Conservation (phyloP, 2,797 vertebrate genomes). For the Cynopterus sphinx region DNA sequence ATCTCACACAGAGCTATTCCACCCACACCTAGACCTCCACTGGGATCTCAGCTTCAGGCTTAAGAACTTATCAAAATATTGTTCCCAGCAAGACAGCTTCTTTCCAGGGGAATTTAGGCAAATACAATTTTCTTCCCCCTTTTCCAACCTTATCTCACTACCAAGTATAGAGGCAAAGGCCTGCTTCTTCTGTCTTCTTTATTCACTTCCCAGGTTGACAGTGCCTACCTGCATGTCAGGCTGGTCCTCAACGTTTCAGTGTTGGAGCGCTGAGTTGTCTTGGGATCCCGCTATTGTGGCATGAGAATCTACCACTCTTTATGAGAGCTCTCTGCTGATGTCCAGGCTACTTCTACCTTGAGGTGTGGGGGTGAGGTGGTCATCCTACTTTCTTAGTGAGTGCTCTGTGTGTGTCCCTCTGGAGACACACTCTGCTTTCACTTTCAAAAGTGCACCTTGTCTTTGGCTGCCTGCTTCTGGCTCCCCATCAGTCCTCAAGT, state of each 20-base stretch:
- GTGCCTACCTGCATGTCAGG: not conserved
- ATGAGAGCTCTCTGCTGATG: not conserved
- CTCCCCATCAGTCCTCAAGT: not conserved
- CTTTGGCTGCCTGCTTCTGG: not conserved
- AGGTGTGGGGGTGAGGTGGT: not conserved
- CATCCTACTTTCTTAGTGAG: not conserved
- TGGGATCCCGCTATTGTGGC: not conserved
- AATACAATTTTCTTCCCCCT: not conserved
- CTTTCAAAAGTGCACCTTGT: not conserved
- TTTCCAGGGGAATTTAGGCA: slow-evolving; percentile 51
- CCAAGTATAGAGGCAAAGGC: not conserved
- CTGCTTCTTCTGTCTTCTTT: not conserved
- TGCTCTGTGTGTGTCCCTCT: not conserved
- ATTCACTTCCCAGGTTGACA: not conserved
- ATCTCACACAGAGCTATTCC: slow-evolving; percentile 45
- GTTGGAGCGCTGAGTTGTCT: not conserved
- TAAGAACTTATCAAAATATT: slow-evolving; percentile 75
- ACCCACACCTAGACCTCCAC: slow-evolving; percentile 53
- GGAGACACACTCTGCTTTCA: not conserved
- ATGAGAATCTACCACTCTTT: not conserved
- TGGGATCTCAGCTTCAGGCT: slow-evolving; percentile 63
- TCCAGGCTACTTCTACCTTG: not conserved
- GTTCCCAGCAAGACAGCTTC: slow-evolving; percentile 67
- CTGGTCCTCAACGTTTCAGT: not conserved
- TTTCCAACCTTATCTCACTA: not conserved